Conservation (phyloP, 2,888 invertebrate species). For the Nesidiocoris tenuis region DNA sequence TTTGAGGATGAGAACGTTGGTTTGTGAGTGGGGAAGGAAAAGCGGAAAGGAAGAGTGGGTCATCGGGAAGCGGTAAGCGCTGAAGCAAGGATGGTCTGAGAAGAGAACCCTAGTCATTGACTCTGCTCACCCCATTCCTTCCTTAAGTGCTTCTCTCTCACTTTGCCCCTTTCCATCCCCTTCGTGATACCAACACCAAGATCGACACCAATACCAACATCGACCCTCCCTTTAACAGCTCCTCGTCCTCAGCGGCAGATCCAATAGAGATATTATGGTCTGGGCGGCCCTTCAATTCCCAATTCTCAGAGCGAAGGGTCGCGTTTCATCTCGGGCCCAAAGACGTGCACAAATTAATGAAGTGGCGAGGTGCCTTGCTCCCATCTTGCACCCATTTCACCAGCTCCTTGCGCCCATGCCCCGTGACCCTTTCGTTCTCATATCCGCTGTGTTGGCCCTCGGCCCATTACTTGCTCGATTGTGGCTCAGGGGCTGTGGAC, state of each 20-base stretch:
- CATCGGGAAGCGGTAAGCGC: background rate
- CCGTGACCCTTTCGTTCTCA: background rate
- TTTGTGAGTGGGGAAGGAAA: background rate
- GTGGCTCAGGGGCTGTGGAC: background rate
- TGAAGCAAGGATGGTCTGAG: background rate
- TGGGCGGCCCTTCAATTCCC: background rate
- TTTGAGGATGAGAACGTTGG: conserved; percentile 11
- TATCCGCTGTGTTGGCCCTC: background rate
- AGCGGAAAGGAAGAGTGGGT: background rate
- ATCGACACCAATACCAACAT: background rate
- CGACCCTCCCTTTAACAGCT: conserved; percentile 28
- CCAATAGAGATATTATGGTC: conserved; percentile 37
- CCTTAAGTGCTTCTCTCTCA: background rate
- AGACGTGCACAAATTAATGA: background rate
- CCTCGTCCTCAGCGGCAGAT: conserved; percentile 36
- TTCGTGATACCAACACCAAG: background rate
- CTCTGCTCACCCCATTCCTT: background rate
- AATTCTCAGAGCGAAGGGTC: background rate
- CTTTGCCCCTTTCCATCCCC: background rate
- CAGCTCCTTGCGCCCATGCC: too few relatives aligned
- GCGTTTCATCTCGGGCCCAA: background rate
- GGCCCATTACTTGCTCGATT: background rate
- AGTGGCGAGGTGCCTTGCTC: background rate
- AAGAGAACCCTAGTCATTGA: conserved; percentile 10
- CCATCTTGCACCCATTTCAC: too few relatives aligned